Evolutionary conservation across 92 coral and sea anemone genomes (phyloP).

Genomic region (Scolanthus callimorphus): DNA sequence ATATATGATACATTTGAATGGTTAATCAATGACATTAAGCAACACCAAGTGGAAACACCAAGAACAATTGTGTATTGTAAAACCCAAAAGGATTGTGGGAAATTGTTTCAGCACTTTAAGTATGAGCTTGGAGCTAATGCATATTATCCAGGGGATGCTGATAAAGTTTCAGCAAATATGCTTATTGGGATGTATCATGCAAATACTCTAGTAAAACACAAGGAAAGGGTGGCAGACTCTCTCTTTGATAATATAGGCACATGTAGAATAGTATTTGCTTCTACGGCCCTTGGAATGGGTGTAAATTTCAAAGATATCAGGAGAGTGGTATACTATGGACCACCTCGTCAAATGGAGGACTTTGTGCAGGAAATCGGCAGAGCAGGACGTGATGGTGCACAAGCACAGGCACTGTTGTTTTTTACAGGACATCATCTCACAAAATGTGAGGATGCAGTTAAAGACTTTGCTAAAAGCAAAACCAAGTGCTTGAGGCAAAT

Average conservation of each 20-base stretch:
- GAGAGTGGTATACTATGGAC: conserved; percentile 15
- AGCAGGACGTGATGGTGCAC: conserved; percentile 15
- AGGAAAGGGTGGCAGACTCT: conserved; percentile 22
- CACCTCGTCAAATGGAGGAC: conserved; percentile 7
- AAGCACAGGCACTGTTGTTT: conserved; percentile 7
- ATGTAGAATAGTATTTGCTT: conserved; percentile 58
- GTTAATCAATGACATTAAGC: conserved; percentile 16
- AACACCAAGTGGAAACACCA: conserved; percentile 11
- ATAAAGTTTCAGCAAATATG: conserved; percentile 1
- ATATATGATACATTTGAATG: conserved; percentile 4
- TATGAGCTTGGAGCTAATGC: conserved; percentile 35
- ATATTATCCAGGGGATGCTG: conserved; percentile 11
- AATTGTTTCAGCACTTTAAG: conserved; percentile 43
- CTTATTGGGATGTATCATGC: conserved; percentile 48
- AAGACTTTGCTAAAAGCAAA: conserved; percentile 24
- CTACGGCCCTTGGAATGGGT: conserved; percentile 66
- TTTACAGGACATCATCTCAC: conserved; percentile 24
- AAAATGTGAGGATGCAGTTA: conserved; percentile 39
- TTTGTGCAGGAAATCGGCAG: conserved; percentile 22
- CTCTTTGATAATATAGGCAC: conserved; percentile 25
- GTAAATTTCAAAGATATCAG: conserved; percentile 2
- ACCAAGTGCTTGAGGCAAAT: conserved; percentile 31
- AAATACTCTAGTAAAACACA: conserved; percentile 31
- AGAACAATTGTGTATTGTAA: conserved; percentile 37
- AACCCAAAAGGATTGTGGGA: conserved; percentile 48